Evolutionary conservation across 2,797 vertebrate genomes (phyloP), one percentile per base, ranked within the genome.

Genomic region (Platyrinchus mystaceus): DNA sequence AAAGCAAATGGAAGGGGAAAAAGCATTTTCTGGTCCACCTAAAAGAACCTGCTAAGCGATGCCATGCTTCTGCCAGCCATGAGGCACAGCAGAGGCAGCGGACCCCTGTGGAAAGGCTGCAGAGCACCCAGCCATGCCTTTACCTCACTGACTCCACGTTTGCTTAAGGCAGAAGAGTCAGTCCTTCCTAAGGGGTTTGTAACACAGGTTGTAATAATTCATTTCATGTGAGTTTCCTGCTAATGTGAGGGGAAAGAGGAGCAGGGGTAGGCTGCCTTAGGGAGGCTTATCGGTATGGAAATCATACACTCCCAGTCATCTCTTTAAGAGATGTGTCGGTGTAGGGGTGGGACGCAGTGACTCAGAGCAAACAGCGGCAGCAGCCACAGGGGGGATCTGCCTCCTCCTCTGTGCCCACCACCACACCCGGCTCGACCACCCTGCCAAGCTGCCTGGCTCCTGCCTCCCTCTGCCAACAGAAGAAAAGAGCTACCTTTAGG

Each of bases 371-470:
- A 52, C 73, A 41, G 84, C 2, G 0, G 39, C 56, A 30, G 56
- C 9, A 52, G 44, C 21, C 16, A 30, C 3, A 2, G 36, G 23
- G 28, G 34, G 52, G 43, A 53, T 39, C 52, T 0, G 0, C 21
- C 10, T 3, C 0, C 0, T 37, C 70, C 46, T 47, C n/a, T 0
- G 1, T 32, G 24, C 23, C 7, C 37, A 14, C 44, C 22, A 5
- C 39, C 4, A 2, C 15, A 19, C 23, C 27, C 3, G 0, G 11
- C 39, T 49, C 1, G 2, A 12, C 34, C 6, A 1, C 28, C 32
- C 17, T 12, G 1, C 41, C 0, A 2, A n/a, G 10, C 22, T 14
- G 1, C 46, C 0, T 3, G 44, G 15, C 37, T 55, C 23, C 21
- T 26, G n/a, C n/a, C 43, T 67, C 47, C 47, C 20, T 53, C 52